Conservation (phyloP, 2,113 vertebrate genomes). For the Calonectris borealis region DNA sequence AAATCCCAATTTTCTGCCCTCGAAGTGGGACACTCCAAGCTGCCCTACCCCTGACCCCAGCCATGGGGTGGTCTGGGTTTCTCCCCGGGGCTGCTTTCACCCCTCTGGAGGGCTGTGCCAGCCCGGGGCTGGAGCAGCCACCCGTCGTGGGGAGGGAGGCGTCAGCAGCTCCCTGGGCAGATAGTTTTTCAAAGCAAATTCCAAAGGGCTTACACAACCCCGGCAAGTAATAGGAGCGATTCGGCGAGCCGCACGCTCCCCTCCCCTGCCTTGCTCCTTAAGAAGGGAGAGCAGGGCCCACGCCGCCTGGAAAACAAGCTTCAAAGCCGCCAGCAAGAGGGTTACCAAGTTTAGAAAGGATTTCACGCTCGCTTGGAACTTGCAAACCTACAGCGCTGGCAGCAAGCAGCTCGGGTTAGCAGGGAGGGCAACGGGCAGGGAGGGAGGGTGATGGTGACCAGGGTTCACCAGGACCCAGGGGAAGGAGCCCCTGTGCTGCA, state of each 20-base stretch:
- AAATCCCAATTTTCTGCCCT: not conserved
- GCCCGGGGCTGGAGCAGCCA: not conserved
- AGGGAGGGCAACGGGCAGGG: not conserved
- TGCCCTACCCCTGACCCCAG: not conserved
- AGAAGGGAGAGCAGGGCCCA: constrained; percentile 24
- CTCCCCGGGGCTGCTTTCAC: not conserved
- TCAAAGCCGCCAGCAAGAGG: not conserved
- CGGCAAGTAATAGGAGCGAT: constrained; percentile 23
- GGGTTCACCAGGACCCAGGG: not conserved
- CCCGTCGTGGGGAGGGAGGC: not conserved
- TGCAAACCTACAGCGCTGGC: not conserved
- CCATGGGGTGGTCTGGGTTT: not conserved
- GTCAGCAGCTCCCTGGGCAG: constrained; percentile 3
- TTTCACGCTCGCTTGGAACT: constrained; percentile 13
- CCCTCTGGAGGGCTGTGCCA: not conserved
- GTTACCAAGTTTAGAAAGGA: constrained; percentile 60
- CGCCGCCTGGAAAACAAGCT: constrained; percentile 32
- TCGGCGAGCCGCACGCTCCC: not conserved
- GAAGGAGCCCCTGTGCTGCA: rapidly evolving
- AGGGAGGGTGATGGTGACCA: not conserved
- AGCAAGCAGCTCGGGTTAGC: not conserved
- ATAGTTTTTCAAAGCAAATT: constrained; percentile 67
- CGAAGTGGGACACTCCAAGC: rapidly evolving
- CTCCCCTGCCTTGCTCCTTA: constrained; percentile 18
- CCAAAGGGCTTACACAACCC: constrained; percentile 55